Evolutionary conservation across 2,797 vertebrate genomes (phyloP).

Genomic region (Phrynocephalus vlangalii): DNA sequence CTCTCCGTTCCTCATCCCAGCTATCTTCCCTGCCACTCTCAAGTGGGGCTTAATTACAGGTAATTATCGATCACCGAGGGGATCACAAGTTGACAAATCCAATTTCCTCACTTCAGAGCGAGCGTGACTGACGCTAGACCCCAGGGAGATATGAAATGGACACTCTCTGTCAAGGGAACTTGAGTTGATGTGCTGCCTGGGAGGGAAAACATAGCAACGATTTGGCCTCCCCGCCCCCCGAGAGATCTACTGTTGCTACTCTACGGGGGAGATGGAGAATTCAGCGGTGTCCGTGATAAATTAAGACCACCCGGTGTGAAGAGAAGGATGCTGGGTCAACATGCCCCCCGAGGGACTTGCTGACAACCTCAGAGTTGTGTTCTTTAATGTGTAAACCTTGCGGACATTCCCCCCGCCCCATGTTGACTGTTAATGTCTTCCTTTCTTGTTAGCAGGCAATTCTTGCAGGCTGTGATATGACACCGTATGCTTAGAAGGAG

Average conservation of each 20-base stretch:
- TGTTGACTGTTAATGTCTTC: background rate
- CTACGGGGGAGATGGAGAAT: background rate
- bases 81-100: constrained; percentile 64
- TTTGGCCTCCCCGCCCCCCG: background rate
- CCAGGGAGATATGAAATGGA: background rate
- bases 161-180: background rate
- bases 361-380: background rate
- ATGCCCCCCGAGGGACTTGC: background rate
- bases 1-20: constrained; percentile 53
- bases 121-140: constrained; percentile 28
- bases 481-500: background rate
- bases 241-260: background rate
- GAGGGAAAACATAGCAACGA: constrained; percentile 30
- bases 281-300: constrained; percentile 1
- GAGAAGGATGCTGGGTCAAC: background rate
- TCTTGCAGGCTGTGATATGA: background rate
- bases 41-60: constrained; percentile 61
- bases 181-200: fast-evolving
- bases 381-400: background rate
- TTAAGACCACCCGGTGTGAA: constrained; percentile 16
- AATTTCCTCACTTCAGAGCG: constrained; percentile 52
- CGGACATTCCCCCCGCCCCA: background rate
- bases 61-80: constrained; percentile 73
- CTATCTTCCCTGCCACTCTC: constrained; percentile 55
- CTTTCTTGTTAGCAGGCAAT: background rate